Percentiles rank a stretch among this genome's conserved stretches.
These are phyloP conservation scores for Sphenopsis melanotis DNA, from an alignment of 2,797 vertebrate genomes.

Conservation along the genomic window DNA sequence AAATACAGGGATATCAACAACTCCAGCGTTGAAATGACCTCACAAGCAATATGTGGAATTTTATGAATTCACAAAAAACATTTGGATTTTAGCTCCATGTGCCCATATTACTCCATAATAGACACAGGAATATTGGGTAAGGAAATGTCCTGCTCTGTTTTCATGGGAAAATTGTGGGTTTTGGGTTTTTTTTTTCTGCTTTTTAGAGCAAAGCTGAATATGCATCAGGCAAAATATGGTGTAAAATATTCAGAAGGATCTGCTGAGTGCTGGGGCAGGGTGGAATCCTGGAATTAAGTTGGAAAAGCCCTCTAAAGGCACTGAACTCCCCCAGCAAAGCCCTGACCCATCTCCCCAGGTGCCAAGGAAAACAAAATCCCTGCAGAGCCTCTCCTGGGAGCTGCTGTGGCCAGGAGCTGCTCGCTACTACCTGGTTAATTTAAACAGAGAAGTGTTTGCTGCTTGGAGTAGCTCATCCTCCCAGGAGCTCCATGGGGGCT, in stretches of 20 bases:
- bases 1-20: no score
- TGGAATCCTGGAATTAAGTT: neutral
- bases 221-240: accelerated
- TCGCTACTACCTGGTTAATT: neutral
- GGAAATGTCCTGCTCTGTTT: neutral
- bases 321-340: neutral
- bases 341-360: neutral
- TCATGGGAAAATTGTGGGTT: neutral
- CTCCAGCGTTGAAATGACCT: no score
- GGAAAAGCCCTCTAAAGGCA: neutral
- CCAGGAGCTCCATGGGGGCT: neutral
- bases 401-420: neutral
- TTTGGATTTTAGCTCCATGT: accelerated
- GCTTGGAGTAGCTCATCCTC: neutral
- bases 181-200: no score
- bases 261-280: neutral
- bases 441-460: neutral
- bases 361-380: neutral
- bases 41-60: neutral
- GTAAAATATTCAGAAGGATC: neutral
- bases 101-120: neutral
- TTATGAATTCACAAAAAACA: accelerated
- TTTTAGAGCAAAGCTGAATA: neutral
- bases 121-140: neutral
- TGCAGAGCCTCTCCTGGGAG: neutral